Percentiles rank a stretch among this genome's conserved stretches.
Conservation (phyloP, 2,113 vertebrate species). For the Lophotis ruficrista region DNA sequence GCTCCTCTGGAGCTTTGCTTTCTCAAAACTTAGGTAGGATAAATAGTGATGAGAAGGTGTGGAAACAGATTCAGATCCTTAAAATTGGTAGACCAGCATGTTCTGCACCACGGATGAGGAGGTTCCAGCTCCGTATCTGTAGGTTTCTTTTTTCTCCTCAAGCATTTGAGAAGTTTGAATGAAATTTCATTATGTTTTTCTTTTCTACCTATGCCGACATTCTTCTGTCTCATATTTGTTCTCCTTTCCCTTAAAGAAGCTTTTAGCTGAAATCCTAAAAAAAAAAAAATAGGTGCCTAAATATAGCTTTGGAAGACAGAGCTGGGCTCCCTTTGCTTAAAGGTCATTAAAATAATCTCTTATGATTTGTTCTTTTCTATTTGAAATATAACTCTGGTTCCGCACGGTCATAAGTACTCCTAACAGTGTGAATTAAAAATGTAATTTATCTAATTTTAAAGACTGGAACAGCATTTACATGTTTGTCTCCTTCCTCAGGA, state of each 20-base stretch:
- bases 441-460: background rate
- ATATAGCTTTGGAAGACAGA: background rate
- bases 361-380: background rate
- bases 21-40: background rate
- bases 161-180: background rate
- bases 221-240: background rate
- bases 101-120: background rate
- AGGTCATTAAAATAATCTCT: background rate
- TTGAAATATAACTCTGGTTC: background rate
- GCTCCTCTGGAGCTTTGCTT: background rate
- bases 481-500: slow-evolving; percentile 74
- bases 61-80: background rate
- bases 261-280: background rate
- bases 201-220: background rate
- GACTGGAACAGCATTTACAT: background rate
- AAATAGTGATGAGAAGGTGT: background rate
- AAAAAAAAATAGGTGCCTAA: background rate
- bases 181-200: background rate
- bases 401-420: background rate
- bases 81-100: background rate
- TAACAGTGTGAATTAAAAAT: background rate
- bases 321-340: background rate
- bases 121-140: background rate
- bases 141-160: background rate
- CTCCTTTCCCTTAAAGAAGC: background rate